Evolutionary conservation across 2,888 invertebrate genomes (phyloP).

Genomic region (Miltochrista miniata): DNA sequence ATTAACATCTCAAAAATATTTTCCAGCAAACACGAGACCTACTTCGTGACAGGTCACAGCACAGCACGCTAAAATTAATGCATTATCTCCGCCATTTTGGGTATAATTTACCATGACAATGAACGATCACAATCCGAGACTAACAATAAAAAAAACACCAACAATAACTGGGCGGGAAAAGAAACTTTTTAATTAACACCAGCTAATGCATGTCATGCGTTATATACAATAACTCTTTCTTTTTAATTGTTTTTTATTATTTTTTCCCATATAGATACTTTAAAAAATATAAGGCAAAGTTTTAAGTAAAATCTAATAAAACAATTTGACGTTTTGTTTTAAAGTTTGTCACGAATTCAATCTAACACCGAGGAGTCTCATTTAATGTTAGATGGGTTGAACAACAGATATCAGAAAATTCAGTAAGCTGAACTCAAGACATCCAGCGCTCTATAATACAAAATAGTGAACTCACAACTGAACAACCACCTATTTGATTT

Average conservation of each 20-base stretch:
- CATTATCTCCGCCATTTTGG: not conserved
- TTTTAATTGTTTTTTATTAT: not conserved
- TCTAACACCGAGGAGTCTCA: no score
- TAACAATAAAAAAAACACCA: not conserved
- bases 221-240: not conserved
- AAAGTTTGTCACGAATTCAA: no score
- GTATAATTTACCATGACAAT: constrained; percentile 1
- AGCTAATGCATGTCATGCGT: not conserved
- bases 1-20: not conserved
- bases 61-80: not conserved
- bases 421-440: no score
- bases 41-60: not conserved
- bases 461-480: no score
- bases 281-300: no score
- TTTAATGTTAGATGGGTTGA: no score
- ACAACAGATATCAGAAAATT: no score
- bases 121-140: not conserved
- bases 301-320: no score
- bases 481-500: no score
- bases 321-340: no score
- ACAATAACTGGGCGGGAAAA: not conserved
- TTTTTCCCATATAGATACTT: no score
- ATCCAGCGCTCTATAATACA: no score
- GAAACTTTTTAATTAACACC: not conserved
- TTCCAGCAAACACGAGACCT: not conserved